Evolutionary conservation across 2,113 vertebrate species (phyloP), one percentile per base, ranked within the genome.

Genomic region (Ifrita kowaldi): DNA sequence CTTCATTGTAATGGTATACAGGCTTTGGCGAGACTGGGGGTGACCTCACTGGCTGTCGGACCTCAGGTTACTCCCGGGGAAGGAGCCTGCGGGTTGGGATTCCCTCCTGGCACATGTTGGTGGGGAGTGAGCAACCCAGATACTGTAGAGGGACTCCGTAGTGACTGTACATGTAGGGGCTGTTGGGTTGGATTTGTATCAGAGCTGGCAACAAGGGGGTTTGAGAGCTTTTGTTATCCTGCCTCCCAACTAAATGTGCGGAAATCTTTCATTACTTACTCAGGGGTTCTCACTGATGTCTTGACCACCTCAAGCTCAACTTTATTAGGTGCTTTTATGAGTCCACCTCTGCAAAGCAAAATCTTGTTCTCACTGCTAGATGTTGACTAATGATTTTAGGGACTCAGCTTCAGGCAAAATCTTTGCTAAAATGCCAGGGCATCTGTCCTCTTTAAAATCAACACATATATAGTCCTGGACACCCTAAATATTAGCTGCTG

Each of bases 1-100:
- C 97, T 98, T 98, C 98, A 98, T 97, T 98, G 97, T 98, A 97
- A 98, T 94, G 96, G 98, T 90, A 98, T 89, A 98, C 89, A 70
- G 97, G 96, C 96, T 96, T 97, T 98, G 98, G 97, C 97, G 46
- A 98, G 97, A 96, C 97, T 96, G 92, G 65, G 46, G 80, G 91
- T 98, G 98, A 98, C 94, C 97, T 98, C 98, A 98, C 96, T 97
- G 97, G 90, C 97, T 97, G 97, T 97, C 77, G 75, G 95, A 88
- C 95, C 93, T 94, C n/a, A 33, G 91, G 92, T 92, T 92, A 30
- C 94, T 97, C 92, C 78, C 2, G 2, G 73, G 80, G 89, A 97
- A 96, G 49, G 78, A 95, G 90, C 27, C 9, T 46, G 39, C 3
- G 20, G 94, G 95, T 88, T 83, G 97, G 95, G 97, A 97, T 94